Evolutionary conservation across 2,113 vertebrate species (phyloP).

Genomic region (Brachionichthys hirsutus): DNA sequence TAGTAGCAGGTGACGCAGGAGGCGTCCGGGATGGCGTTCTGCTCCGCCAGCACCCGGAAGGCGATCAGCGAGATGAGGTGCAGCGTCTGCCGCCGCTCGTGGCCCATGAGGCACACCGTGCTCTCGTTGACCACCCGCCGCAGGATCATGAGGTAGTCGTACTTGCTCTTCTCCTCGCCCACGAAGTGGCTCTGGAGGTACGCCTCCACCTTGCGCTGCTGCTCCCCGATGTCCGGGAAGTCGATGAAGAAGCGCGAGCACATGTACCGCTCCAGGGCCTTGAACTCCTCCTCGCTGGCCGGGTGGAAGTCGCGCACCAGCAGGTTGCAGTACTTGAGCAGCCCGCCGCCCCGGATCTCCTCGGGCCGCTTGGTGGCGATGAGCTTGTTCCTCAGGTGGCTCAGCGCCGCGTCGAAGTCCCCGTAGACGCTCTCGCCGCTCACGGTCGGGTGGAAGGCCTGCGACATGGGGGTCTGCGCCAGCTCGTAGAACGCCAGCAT

Average conservation of each 20-base stretch:
- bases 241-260: constrained; percentile 99
- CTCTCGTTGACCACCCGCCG: constrained; percentile 94
- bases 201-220: constrained; percentile 93
- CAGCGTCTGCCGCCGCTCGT: constrained; percentile 93
- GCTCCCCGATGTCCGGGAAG: constrained; percentile 94
- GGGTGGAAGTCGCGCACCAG: constrained; percentile 91
- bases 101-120: constrained; percentile 98
- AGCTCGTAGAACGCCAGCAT: constrained; percentile 87
- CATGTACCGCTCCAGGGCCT: constrained; percentile 95
- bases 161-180: constrained; percentile 94
- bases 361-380: constrained; percentile 96
- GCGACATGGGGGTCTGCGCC: constrained; percentile 80
- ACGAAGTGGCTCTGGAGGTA: constrained; percentile 98
- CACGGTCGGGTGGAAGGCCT: constrained; percentile 85
- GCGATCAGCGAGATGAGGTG: constrained; percentile 93
- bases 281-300: constrained; percentile 87
- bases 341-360: constrained; percentile 94
- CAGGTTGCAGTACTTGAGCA: constrained; percentile 97
- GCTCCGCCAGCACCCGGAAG: constrained; percentile 89
- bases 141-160: constrained; percentile 96
- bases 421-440: constrained; percentile 92
- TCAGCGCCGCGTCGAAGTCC: constrained; percentile 85
- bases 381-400: constrained; percentile 89
- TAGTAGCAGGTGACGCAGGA: constrained; percentile 97
- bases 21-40: constrained; percentile 91